Base-by-base conservation (phyloP, 2,888 invertebrate species). In the Mesorhabditis sp. region DNA sequence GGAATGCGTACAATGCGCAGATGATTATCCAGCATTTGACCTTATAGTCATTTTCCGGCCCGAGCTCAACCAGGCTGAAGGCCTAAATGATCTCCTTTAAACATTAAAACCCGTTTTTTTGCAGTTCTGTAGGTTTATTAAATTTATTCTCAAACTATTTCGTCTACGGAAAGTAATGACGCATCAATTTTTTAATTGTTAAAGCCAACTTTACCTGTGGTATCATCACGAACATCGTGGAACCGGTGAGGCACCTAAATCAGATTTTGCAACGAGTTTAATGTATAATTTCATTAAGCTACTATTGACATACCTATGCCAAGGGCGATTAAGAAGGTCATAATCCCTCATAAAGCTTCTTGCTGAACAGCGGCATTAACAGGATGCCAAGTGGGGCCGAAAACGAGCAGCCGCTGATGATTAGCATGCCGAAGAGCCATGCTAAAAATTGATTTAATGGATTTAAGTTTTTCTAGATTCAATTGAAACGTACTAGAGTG, bases 311-410 rank as follows among this genome's bases (percentile, higher is more conserved):
- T 28, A 28, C 28, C 28, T 64, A 83, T 81, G 7, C 83, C 83
- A 4, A 83, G 72, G 2, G 83, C 83, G 10, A 83, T 79, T 41
- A 83, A 73, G 67, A 83, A 83, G 6, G 78, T 81, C 83, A 83
- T 83, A 45, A 76, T 77, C 43, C 81, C 42, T 83, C 82, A 75
- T 83, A 83, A 41, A 83, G 69, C 3, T 76, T 70, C 68, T 79
- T 79, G 67, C 70, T 75, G 50, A 82, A 67, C 66, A 80, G 79
- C 5, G 83, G 83, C 0, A 83, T 73, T 4, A 83, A 72, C 2
- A 82, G 73, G 45, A 83, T 81, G 10, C 81, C 83, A 7, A 82
- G 69, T 1, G 83, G 83, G 45, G 83, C 80, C 42, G 80, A 76
- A 67, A 80, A 80, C 6, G 77, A 76, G 65, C 82, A 80, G n/a